Percentiles rank a stretch among this genome's conserved stretches.
Conservation (phyloP, 2,888 invertebrate genomes). For the Minunthozetes semirufus region DNA sequence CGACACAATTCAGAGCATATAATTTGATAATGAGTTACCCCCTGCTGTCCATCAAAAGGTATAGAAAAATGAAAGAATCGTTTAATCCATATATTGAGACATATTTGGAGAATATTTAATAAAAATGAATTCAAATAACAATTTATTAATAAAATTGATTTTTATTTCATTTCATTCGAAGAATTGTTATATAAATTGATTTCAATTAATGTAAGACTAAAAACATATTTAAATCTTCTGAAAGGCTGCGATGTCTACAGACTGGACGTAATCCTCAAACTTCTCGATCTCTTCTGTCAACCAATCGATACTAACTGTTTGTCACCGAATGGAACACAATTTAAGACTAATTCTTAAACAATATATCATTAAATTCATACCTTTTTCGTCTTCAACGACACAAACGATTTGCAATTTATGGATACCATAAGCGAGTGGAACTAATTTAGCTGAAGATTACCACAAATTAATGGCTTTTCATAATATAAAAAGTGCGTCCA, state of each 20-base stretch:
- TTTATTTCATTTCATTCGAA: no score
- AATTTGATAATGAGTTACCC: no score
- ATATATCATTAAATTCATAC: background rate
- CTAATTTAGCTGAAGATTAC: constrained; percentile 47
- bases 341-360: background rate
- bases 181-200: no score
- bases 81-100: no score
- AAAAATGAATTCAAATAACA: no score
- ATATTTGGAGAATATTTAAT: no score
- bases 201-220: no score
- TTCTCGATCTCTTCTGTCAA: constrained; percentile 44
- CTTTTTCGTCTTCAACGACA: constrained; percentile 52
- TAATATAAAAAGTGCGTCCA: background rate
- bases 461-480: background rate
- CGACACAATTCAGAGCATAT: no score
- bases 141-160: no score
- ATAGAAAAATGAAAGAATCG: no score
- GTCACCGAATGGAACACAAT: background rate
- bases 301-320: constrained; percentile 43
- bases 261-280: constrained; percentile 44
- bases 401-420: constrained; percentile 50
- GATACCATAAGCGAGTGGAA: constrained; percentile 51
- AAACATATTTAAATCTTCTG: constrained; percentile 43
- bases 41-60: no score
- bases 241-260: constrained; percentile 45